Evolutionary conservation across 2,113 vertebrate species (phyloP).

Genomic region (Otolemur garnettii): DNA sequence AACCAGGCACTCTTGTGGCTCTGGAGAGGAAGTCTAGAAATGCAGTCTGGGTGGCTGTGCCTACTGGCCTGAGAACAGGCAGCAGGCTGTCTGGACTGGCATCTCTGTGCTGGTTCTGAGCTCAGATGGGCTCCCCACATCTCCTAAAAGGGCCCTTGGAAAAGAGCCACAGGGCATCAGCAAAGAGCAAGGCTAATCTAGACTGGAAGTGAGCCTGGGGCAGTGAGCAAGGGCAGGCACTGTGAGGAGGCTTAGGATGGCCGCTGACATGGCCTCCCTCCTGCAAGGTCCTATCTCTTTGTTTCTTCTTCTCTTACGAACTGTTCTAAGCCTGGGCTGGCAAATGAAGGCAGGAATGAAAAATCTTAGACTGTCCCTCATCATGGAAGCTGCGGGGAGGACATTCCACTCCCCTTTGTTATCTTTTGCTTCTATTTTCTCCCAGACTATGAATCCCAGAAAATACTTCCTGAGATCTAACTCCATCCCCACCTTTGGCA

Average conservation of each 20-base stretch:
- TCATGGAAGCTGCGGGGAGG: not conserved
- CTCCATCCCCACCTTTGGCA: not conserved
- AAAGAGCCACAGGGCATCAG: not conserved
- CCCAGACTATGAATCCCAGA: not conserved
- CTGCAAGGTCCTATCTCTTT: not conserved
- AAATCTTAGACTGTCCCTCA: not conserved
- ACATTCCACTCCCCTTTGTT: not conserved
- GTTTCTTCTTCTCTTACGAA: not conserved
- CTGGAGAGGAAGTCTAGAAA: not conserved
- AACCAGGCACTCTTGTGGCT: not conserved
- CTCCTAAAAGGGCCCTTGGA: not conserved
- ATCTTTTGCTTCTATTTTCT: not conserved
- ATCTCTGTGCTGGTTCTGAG: not conserved
- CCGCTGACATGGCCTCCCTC: not conserved
- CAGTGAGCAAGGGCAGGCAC: not conserved
- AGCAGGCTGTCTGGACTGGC: slow-evolving; percentile 8
- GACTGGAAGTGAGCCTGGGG: not conserved
- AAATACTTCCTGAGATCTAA: not conserved
- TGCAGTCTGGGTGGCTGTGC: not conserved
- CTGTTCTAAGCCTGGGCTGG: not conserved
- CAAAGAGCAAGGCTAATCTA: not conserved
- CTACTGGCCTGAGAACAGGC: not conserved
- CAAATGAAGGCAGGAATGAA: not conserved
- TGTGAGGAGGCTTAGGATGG: not conserved
- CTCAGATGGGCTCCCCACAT: not conserved